A percentile compares a stretch with the other conserved stretches of the same genome.
Evolutionary conservation across 2,797 vertebrate genomes (phyloP).

Genomic region (Ispidina picta): DNA sequence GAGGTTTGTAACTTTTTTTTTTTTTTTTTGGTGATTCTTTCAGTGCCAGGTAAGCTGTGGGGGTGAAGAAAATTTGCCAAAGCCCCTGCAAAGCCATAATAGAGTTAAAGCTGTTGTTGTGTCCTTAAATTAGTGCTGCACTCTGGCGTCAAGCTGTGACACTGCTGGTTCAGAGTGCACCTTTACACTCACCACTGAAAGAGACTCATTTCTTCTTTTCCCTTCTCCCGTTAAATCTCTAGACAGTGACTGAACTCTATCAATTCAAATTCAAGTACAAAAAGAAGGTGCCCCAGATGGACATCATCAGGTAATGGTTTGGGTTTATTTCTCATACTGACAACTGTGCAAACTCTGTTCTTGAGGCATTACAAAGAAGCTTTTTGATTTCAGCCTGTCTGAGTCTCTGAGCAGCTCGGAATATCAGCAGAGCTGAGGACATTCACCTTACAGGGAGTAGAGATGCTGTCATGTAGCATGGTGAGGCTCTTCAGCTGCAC

Average conservation of each 20-base stretch:
- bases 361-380: background rate
- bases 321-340: background rate
- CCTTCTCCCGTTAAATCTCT: conserved; percentile 16
- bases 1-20: background rate
- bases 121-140: background rate
- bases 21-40: background rate
- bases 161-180: background rate
- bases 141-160: background rate
- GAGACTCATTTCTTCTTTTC: background rate
- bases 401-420: background rate
- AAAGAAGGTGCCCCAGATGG: conserved; percentile 72
- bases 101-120: background rate
- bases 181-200: background rate
- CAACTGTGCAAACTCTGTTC: background rate
- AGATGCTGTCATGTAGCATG: background rate
- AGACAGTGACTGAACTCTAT: conserved; percentile 80
- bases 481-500: background rate
- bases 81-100: background rate
- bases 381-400: background rate
- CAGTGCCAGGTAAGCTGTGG: background rate
- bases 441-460: background rate
- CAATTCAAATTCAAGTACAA: conserved; percentile 82
- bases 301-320: conserved; percentile 78
- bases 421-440: background rate
- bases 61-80: background rate